Conservation (phyloP, 2,113 vertebrate species). For the Actenoides lindsayi region DNA sequence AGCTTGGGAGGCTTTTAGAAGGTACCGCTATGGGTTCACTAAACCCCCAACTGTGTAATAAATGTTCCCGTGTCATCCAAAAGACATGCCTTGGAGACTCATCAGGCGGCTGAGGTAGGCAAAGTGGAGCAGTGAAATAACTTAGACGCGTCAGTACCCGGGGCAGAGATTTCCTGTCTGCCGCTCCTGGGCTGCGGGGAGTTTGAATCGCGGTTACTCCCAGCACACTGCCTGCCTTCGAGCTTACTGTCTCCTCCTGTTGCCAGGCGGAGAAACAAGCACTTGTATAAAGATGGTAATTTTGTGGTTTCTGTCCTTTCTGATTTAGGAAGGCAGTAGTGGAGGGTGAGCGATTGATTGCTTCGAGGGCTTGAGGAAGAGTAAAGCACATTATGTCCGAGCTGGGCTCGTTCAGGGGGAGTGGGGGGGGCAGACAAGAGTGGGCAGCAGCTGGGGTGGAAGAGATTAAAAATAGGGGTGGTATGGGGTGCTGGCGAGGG, state of each 20-base stretch:
- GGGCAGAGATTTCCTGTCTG: rapidly evolving
- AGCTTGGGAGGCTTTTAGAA: not conserved
- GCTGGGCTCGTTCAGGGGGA: no score
- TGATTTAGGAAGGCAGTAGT: not conserved
- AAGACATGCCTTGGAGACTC: not conserved
- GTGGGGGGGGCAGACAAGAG: rapidly evolving
- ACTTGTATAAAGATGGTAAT: not conserved
- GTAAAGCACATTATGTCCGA: rapidly evolving
- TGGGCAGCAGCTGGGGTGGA: rapidly evolving
- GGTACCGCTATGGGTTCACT: not conserved
- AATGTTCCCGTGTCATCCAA: not conserved
- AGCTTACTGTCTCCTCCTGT: not conserved
- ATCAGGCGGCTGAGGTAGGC: not conserved
- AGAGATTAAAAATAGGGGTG: rapidly evolving
- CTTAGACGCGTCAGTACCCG: rapidly evolving
- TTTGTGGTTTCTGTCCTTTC: not conserved
- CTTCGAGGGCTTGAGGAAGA: not conserved
- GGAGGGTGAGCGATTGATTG: not conserved
- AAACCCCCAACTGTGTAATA: not conserved
- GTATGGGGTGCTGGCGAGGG: no score
- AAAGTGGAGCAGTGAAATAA: not conserved
- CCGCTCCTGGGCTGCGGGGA: rapidly evolving
- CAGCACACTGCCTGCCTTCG: not conserved
- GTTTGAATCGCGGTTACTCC: not conserved
- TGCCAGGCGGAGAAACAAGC: not conserved